phyloP scores from a whole-genome alignment of 2,888 invertebrate genomes.

The Nemotelus pantherinus region DNA sequence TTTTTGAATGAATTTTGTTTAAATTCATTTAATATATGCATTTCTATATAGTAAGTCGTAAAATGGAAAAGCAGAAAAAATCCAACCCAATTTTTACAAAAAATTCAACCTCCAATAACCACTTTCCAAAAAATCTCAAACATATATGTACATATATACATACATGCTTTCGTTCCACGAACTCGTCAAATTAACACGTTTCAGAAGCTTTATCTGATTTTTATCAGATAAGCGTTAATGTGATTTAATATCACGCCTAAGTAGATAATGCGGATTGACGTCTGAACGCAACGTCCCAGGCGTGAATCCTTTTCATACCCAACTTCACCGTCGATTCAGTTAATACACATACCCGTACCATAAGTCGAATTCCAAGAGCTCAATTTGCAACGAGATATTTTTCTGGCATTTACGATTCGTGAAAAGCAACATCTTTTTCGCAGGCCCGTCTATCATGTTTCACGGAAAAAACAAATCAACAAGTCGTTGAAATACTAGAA shows the following conservation, averaged over 20 bases:
- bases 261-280: no score
- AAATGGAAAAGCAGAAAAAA: no score
- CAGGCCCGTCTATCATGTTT: conserved; percentile 4
- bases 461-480: conserved; percentile 13
- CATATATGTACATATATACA: no score
- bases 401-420: not conserved
- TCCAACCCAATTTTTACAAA: no score
- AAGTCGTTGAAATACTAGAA: not conserved
- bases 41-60: no score
- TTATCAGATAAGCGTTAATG: no score
- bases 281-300: not conserved
- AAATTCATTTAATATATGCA: not conserved
- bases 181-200: no score
- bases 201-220: no score
- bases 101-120: no score
- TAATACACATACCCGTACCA: not conserved
- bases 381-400: conserved; percentile 7
- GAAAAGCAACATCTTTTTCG: conserved; percentile 21
- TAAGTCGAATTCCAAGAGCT: not conserved
- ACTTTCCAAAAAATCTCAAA: no score
- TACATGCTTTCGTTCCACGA: no score
- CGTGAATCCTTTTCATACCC: not conserved
- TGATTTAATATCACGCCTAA: no score
- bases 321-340: not conserved
- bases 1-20: not conserved